These are phyloP conservation scores for Gymnothorax reevesii DNA, from an alignment of 2,797 vertebrate genomes.

Conservation along the genomic window DNA sequence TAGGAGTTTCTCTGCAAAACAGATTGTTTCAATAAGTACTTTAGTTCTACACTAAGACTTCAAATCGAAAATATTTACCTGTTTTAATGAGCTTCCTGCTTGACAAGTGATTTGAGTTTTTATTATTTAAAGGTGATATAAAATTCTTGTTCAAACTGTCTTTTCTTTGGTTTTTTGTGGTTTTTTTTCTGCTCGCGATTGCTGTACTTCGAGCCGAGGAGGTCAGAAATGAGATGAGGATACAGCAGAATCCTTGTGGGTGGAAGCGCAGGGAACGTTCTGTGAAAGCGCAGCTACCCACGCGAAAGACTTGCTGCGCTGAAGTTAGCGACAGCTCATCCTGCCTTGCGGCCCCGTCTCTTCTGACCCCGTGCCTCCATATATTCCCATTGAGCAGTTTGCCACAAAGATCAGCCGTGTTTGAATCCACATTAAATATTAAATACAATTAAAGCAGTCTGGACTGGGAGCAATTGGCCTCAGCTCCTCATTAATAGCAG, in stretches of 20 bases:
- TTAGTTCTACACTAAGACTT: too few relatives aligned
- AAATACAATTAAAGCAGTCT: slow-evolving; percentile 18
- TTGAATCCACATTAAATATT: slow-evolving; percentile 30
- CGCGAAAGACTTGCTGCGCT: neutral
- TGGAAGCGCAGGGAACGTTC: neutral
- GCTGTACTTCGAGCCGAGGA: neutral
- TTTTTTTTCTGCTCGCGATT: neutral
- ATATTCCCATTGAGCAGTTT: neutral
- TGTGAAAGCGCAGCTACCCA: neutral
- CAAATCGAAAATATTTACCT: too few relatives aligned
- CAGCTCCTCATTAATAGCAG: slow-evolving; percentile 11
- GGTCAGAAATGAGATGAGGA: neutral
- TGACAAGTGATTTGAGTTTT: too few relatives aligned
- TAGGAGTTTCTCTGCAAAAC: too few relatives aligned
- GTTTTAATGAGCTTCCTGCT: too few relatives aligned
- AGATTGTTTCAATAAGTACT: too few relatives aligned
- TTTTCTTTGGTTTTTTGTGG: too few relatives aligned
- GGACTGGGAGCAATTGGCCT: slow-evolving; percentile 12
- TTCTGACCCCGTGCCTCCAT: neutral
- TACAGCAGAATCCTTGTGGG: neutral
- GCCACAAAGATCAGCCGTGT: neutral
- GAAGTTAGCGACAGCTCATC: neutral
- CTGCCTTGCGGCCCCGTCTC: neutral
- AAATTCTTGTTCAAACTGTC: too few relatives aligned
- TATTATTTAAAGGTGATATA: too few relatives aligned